Base-by-base conservation (phyloP, 2,888 invertebrate species). In the Eudemis profundana region DNA sequence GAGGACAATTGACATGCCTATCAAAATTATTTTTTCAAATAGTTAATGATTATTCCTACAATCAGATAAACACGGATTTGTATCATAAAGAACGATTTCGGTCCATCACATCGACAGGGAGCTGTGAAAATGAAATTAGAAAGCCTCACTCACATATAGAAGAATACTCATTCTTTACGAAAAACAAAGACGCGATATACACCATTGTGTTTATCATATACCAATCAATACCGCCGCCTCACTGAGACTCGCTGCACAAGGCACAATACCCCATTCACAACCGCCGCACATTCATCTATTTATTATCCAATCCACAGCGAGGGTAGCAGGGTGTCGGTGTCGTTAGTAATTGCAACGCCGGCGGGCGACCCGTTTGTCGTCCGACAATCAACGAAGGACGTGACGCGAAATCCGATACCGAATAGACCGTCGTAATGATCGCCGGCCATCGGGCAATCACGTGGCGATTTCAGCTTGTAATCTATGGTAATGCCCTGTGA, bases 391-490 rank as follows among this genome's bases (percentile, higher is more conserved):
- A 87, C 85, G 79, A 84, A 83, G 60, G 53, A 91, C 91, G 90
- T 91, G 91, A 90, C 85, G 84, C 84, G 90, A 90, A 91, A 90
- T 85, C 85, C 83, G 86, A 90, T 90, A 89, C 88, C 80, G 80
- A 74, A 76, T 81, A 57, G 54, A 64, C 51, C 64, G 49, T 8
- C 49, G 60, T 65, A 65, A 65, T 65, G 65, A 65, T 65, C 40
- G 57, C 42, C 51, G 59, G 49, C 42, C 65, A 66, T 61, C 40
- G 51, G 61, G 49, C 64, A 64, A 67, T 67, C 67, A 64, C 61
- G 61, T 49, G 63, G 64, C 67, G 62, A 67, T 67, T 67, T 64
- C 64, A 36, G 60, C 67, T 64, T 17, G 67, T 67, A 66, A 56
- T 57, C 66, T 65, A 65, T 60, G 65, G 47, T 65, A 65, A 65